Evolutionary conservation across 2,888 invertebrate genomes (phyloP), one percentile per base, ranked within the genome.

Genomic region (Zygaena filipendulae): DNA sequence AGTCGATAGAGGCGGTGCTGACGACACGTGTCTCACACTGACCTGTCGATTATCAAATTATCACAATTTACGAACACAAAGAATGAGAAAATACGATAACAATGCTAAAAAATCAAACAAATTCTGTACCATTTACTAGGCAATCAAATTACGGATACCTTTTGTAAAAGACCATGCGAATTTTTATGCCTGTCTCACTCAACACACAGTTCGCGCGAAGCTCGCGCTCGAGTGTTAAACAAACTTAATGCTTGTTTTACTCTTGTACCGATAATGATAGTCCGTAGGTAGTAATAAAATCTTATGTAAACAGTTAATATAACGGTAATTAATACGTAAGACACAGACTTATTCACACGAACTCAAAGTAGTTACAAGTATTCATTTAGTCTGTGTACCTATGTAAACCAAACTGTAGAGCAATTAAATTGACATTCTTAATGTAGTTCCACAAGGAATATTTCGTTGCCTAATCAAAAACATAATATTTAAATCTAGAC

Each of bases 31-130:
- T 41, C 47, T 33, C 47, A 38, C 40, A 26, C 39, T 43, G 35
- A 39, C 50, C 42, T 48, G 48, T 46, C 64, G 55, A 62, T 62
- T 63, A 63, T 60, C 60, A 63, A 68, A 72, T 71, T 71, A 70
- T 69, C 69, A 70, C 68, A 47, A 53, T 40, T 37, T 44, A 45
- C 43, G 42, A 34, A 38, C 13, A 11, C 53, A 57, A 16, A 16
- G 7, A 16, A 16, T 7, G 16, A 56, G 50, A 45, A 43, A 44
- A 48, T 35, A 38, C 39, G 40, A 37, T 36, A 33, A 43, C 35
- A 45, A n/a, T n/a, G 4, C 16, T 16, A 16, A 16, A 6, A 16
- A 46, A 37, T 35, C 28, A 23, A 30, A 30, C 32, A 43, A 43
- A 45, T 30, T 40, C 38, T 27, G 31, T 34, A 6, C 34, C 38